Conservation (phyloP, 2,888 invertebrate species). For the Schizaphis graminum region DNA sequence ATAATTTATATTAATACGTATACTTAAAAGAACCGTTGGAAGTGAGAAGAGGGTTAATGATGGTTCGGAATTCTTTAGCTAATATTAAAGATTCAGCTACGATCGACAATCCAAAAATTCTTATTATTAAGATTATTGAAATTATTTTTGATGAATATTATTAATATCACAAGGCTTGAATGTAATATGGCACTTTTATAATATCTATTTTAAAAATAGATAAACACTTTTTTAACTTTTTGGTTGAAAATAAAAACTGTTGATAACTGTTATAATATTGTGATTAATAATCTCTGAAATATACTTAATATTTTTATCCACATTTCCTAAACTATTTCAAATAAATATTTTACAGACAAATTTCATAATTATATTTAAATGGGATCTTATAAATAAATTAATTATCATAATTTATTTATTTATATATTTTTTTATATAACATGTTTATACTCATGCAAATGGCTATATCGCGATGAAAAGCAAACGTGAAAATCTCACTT, state of each 20-base stretch:
- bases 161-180: background rate
- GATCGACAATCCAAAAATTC: background rate
- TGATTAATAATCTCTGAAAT: no score
- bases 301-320: no score
- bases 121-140: background rate
- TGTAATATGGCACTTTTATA: background rate
- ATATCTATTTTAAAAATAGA: background rate
- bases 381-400: background rate
- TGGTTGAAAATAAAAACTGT: no score
- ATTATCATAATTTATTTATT: background rate
- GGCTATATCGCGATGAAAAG: background rate
- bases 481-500: background rate
- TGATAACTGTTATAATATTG: no score
- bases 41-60: background rate
- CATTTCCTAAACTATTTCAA: background rate
- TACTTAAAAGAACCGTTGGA: background rate
- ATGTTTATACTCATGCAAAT: background rate
- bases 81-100: background rate
- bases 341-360: background rate
- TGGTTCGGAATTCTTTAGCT: background rate
- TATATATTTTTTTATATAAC: background rate
- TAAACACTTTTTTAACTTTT: background rate
- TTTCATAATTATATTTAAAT: background rate
- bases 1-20: background rate
- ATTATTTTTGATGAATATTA: background rate